A percentile compares a stretch with the other conserved stretches of the same genome.
These are phyloP conservation scores for Hydrophis major DNA, from an alignment of 2,797 vertebrate species.

Conservation along the genomic window DNA sequence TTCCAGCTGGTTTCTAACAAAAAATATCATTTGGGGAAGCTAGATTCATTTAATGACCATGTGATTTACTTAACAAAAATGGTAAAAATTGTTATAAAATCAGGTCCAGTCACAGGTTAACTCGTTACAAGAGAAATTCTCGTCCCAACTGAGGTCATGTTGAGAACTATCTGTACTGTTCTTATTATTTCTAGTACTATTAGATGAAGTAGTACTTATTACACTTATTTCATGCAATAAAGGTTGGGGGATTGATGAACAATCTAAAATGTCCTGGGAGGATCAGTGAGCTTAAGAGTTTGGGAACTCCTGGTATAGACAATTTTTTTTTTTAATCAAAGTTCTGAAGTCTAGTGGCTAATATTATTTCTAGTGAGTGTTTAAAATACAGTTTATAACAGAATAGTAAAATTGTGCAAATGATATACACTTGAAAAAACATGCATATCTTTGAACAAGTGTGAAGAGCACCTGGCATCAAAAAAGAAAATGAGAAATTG, in stretches of 20 bases:
- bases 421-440: background rate
- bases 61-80: background rate
- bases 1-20: background rate
- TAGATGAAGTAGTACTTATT: background rate
- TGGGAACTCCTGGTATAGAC: background rate
- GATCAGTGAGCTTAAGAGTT: background rate
- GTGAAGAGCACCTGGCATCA: background rate
- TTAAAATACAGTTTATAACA: background rate
- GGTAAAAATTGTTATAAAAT: background rate
- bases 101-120: background rate
- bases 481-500: background rate
- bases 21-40: background rate
- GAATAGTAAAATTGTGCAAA: background rate
- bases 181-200: background rate
- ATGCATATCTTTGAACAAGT: background rate
- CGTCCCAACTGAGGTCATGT: background rate
- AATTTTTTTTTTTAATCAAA: background rate
- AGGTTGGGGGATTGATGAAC: background rate
- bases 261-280: background rate
- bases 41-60: background rate
- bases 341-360: background rate
- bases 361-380: background rate
- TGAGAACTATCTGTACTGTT: background rate
- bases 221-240: background rate
- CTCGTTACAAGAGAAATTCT: background rate